These are phyloP conservation scores for Caenorhabditis drosophilae DNA, from an alignment of 2,888 invertebrate species.

Conservation along the genomic window DNA sequence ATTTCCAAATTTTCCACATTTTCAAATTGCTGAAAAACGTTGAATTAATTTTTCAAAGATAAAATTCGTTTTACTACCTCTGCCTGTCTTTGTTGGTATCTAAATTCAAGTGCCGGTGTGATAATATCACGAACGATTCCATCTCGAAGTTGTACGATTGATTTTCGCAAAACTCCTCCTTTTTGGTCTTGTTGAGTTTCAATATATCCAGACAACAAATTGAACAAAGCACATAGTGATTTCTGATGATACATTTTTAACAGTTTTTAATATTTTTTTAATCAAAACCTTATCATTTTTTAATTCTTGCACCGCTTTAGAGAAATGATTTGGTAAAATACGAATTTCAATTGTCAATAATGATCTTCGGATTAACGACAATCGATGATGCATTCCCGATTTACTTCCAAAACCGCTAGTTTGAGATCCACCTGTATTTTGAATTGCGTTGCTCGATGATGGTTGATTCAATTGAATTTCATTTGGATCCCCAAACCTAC, in stretches of 20 bases:
- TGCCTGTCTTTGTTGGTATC: conserved; percentile 27
- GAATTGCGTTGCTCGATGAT: conserved; percentile 15
- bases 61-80: conserved; percentile 21
- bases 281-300: conserved; percentile 36
- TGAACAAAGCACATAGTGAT: conserved; percentile 40
- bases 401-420: conserved; percentile 29
- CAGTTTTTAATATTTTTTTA: not conserved
- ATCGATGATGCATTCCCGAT: conserved; percentile 30
- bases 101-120: conserved; percentile 30
- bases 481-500: conserved; percentile 24
- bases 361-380: conserved; percentile 41
- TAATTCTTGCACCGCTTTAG: conserved; percentile 35
- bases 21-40: conserved; percentile 36
- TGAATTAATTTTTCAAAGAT: not conserved
- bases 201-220: conserved; percentile 36
- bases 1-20: conserved; percentile 37
- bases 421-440: conserved; percentile 16
- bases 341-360: conserved; percentile 47
- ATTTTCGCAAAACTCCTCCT: conserved; percentile 15
- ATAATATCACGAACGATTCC: conserved; percentile 29
- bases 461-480: conserved; percentile 28
- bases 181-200: conserved; percentile 24
- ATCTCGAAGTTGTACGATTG: conserved; percentile 17
- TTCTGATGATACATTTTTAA: conserved; percentile 26
- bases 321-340: conserved; percentile 35